Percentiles rank a stretch among this genome's conserved stretches.
Conservation (phyloP, 2,113 vertebrate genomes). For the Pao palembangensis region DNA sequence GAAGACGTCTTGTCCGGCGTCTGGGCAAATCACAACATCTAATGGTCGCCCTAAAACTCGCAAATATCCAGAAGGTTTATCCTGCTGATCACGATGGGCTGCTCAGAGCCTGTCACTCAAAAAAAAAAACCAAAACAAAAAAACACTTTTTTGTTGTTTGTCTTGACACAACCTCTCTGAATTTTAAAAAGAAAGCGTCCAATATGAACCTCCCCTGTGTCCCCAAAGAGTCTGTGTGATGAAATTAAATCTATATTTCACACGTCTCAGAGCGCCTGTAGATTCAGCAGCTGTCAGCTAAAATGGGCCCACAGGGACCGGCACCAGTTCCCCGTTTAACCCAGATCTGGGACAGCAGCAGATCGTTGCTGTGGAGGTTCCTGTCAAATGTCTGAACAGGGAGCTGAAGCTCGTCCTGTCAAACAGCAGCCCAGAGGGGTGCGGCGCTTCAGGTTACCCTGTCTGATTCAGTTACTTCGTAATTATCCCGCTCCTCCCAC, state of each 20-base stretch:
- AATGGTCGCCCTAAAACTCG: too few relatives aligned
- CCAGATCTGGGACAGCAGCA: not conserved
- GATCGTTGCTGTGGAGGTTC: not conserved
- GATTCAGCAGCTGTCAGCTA: conserved; percentile 23
- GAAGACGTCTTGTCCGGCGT: too few relatives aligned
- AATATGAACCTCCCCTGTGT: not conserved
- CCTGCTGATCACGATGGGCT: not conserved
- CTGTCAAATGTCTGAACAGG: conserved; percentile 1
- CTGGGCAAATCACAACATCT: too few relatives aligned
- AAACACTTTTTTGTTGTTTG: too few relatives aligned
- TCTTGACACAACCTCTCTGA: not conserved
- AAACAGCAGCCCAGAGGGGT: too few relatives aligned
- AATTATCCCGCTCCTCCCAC: not conserved
- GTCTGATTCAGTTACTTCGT: conserved; percentile 10
- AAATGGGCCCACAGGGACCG: conserved; percentile 11
- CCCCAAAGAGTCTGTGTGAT: not conserved
- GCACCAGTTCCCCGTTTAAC: conserved; percentile 1
- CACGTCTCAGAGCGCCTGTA: not conserved
- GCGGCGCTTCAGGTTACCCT: too few relatives aligned
- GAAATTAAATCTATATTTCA: conserved; percentile 21
- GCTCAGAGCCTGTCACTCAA: too few relatives aligned
- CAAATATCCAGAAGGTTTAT: not conserved
- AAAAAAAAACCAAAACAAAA: too few relatives aligned
- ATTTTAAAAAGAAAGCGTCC: not conserved
- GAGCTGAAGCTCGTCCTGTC: conserved; percentile 1